Evolutionary conservation across 2,888 invertebrate genomes (phyloP), one percentile per base, ranked within the genome.

Genomic region (Drosophila kuntzei): DNA sequence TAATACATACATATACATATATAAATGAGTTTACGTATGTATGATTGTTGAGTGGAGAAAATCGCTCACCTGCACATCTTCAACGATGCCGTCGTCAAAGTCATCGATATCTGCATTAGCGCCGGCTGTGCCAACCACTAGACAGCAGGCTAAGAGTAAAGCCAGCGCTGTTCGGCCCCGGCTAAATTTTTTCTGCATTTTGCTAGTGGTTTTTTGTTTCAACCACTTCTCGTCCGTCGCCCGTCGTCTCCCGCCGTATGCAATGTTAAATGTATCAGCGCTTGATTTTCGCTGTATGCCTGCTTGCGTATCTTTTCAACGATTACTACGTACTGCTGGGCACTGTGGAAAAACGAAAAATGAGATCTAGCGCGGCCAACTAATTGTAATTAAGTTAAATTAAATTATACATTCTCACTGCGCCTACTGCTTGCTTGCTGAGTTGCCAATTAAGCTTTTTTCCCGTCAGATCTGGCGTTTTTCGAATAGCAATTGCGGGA

Each of bases 71-170:
- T 85, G 87, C 20, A 90, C 79, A 75, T 90, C 90, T 71, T 90
- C 90, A 22, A 91, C 90, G 32, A 80, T 41, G n/a, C 88, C 91
- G 55, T 91, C 91, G 37, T 87, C 87, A 41, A 87, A 88, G 50
- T 87, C 89, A 32, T 88, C 87, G n/a, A 76, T 79, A 14, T 79
- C 83, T 27, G 69, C 72, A 12, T 63, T 66, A 22, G 70, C 64
- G 58, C 65, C 77, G 36, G 66, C 54, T 54, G 67, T 46, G 9
- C 50, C 50, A 18, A 63, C 37, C 27, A 83, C 29, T 14, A 87
- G 14, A n/a, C 62, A 67, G 60, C 71, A 60, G 34, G 73, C 71
- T 32, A 82, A 29, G 22, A 74, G 54, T 27, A 85, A 47, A 65
- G 78, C 82, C 69, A 76, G 72, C 74, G 79, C 53, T 49, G 76